Conservation (phyloP, 2,113 vertebrate species). For the Indicator indicator region DNA sequence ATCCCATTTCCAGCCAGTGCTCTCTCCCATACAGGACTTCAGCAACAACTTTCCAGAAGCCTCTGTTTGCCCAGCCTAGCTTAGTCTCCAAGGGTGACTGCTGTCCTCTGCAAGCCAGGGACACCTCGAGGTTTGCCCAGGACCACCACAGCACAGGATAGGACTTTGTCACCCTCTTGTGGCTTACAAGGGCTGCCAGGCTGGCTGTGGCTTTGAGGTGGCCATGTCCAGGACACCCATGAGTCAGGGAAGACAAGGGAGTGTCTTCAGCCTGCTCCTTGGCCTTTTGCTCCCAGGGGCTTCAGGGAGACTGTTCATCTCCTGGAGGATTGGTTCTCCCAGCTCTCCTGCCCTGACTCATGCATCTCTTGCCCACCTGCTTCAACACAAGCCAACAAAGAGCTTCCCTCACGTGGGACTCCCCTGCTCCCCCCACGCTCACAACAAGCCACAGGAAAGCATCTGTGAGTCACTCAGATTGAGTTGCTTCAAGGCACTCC, state of each 20-base stretch:
- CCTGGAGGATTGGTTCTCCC: neutral
- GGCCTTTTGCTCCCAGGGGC: neutral
- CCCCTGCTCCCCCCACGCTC: neutral
- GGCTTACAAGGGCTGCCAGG: constrained; percentile 16
- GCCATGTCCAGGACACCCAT: neutral
- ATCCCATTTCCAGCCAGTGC: neutral
- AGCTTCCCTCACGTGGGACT: neutral
- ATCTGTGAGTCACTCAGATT: neutral
- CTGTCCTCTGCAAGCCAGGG: neutral
- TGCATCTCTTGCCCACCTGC: neutral
- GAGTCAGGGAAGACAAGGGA: neutral
- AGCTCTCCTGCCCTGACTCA: neutral
- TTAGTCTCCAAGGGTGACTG: neutral
- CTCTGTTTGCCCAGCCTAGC: neutral
- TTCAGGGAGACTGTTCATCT: neutral
- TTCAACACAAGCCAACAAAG: neutral
- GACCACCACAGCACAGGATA: constrained; percentile 31
- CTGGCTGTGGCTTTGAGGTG: constrained; percentile 13
- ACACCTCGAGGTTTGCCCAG: constrained; percentile 15
- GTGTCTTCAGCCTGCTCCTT: neutral
- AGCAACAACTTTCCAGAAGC: neutral
- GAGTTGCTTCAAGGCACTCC: neutral
- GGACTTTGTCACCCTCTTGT: constrained; percentile 69
- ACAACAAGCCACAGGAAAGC: neutral
- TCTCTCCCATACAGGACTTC: neutral